Evolutionary conservation across 2,888 invertebrate species (phyloP), one percentile per base, ranked within the genome.

Genomic region (Ischnura elegans): DNA sequence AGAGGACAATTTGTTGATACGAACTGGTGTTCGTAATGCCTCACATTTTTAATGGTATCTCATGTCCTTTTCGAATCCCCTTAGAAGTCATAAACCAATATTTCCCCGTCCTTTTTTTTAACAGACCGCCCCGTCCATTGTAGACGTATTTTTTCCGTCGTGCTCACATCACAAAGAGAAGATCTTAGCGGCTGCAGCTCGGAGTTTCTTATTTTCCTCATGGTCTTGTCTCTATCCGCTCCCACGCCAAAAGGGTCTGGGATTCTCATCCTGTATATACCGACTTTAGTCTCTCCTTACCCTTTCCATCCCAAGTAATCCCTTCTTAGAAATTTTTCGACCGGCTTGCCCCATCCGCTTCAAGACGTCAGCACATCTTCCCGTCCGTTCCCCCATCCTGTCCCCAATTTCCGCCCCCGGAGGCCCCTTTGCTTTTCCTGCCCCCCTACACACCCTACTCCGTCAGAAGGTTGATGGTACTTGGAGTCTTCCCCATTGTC

Each of bases 71-170:
- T 76, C 76, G 29, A 76, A 76, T 76, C 36, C 36, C 36, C 76
- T 76, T 76, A 36, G 76, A 76, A 76, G 76, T 76, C 76, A 76
- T 76, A 76, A 76, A 76, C 76, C 76, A 76, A 76, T 76, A 76
- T 76, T 76, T 36, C 36, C n/a, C 29, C 76, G 36, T 76, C 36
- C 76, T 76, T 76, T 76, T 36, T 36, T 51, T 13, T 19, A 19
- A 51, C 16, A 51, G 51, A 51, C 16, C 13, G 51, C 10, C 76
- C 36, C 76, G 29, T 76, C 76, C 36, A 29, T 76, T 76, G 76
- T 76, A 36, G 25, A 29, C 36, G 29, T 76, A 76, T 76, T 76
- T 76, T 36, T 36, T 36, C 36, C 76, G 10, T 36, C 76, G 5
- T 61, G 5, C 76, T 36, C 76, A 13, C 13, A 76, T 76, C 76